Conservation (phyloP, 2,113 vertebrate genomes). For the Semnornis frantzii region DNA sequence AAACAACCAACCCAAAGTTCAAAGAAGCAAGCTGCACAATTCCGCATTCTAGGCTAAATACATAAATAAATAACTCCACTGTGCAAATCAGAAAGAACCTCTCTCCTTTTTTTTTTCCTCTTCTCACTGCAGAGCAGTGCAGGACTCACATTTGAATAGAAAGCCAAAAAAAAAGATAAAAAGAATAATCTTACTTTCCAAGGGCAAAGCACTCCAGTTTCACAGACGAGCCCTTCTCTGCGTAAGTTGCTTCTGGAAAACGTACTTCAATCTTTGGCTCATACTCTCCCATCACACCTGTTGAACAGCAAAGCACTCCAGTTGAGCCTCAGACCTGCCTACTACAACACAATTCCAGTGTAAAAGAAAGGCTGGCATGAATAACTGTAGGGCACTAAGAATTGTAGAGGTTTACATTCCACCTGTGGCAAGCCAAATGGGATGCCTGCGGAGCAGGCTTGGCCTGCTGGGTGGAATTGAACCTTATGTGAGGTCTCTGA, state of each 20-base stretch:
- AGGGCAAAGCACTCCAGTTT: slow-evolving; percentile 91
- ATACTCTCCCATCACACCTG: slow-evolving; percentile 92
- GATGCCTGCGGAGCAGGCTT: not conserved
- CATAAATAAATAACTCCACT: too few species aligned
- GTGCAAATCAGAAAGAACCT: not conserved
- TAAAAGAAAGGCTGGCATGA: not conserved
- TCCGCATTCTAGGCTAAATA: not conserved
- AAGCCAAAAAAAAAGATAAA: not conserved
- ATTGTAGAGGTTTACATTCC: not conserved
- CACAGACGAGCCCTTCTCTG: slow-evolving; percentile 84
- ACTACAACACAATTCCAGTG: not conserved
- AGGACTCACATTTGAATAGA: not conserved
- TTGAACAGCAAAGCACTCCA: slow-evolving; percentile 71
- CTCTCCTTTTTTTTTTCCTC: not conserved
- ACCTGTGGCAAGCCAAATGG: fast-evolving
- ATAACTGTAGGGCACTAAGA: not conserved
- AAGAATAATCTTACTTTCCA: slow-evolving; percentile 86
- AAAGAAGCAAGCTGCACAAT: not conserved
- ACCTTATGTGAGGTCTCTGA: not conserved
- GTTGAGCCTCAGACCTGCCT: slow-evolving; percentile 29
- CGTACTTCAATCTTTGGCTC: slow-evolving; percentile 92
- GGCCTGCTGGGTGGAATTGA: not conserved
- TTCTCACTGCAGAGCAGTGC: not conserved
- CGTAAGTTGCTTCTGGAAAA: slow-evolving; percentile 81
- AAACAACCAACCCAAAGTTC: not conserved